These are phyloP conservation scores for Pomacea canaliculata DNA, from an alignment of 2,888 invertebrate genomes.

Conservation along the genomic window DNA sequence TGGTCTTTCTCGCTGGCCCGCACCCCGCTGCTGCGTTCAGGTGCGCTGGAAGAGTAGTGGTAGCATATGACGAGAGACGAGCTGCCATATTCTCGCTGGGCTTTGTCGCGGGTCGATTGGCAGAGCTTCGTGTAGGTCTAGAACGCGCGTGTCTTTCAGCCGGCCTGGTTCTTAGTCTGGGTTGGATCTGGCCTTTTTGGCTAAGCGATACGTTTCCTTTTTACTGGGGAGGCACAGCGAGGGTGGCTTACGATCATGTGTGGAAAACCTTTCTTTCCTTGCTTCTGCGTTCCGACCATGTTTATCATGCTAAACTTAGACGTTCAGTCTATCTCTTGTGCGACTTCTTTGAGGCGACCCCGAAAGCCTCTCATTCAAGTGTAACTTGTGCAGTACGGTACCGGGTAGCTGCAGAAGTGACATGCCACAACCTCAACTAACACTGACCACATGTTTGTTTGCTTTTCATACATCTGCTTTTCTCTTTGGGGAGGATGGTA, in stretches of 20 bases:
- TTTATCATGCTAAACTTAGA: not conserved
- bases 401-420: too few species aligned
- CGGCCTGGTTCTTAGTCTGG: not conserved
- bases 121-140: conserved; percentile 18
- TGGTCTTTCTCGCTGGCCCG: not conserved
- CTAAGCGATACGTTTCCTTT: conserved; percentile 5
- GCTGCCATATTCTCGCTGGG: conserved; percentile 2
- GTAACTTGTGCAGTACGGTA: too few species aligned
- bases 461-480: too few species aligned
- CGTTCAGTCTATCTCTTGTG: not conserved
- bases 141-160: conserved; percentile 9
- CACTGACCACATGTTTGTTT: too few species aligned
- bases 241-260: not conserved
- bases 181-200: not conserved
- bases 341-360: not conserved
- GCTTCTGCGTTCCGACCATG: not conserved
- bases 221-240: not conserved
- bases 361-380: too few species aligned
- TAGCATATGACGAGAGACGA: not conserved
- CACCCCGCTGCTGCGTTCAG: too few species aligned
- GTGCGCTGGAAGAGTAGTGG: conserved; percentile 7
- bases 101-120: conserved; percentile 12
- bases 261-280: conserved; percentile 1
- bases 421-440: too few species aligned
- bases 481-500: too few species aligned